Percentiles rank a stretch among this genome's conserved stretches.
Evolutionary conservation across 2,888 invertebrate species (phyloP).

Genomic region (Heteropelma amictum): DNA sequence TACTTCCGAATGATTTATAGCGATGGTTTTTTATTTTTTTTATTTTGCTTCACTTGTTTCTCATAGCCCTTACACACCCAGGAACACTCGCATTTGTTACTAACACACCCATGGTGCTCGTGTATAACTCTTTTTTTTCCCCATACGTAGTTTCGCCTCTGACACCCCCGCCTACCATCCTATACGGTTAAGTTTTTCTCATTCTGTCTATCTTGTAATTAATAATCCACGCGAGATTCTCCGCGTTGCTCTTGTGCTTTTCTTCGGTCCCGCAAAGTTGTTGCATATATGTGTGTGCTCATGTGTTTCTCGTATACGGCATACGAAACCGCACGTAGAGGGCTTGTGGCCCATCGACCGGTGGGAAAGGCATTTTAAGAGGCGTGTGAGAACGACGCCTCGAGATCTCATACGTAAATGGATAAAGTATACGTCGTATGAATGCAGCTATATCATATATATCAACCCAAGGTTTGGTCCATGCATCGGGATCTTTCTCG

Average conservation of each 20-base stretch:
- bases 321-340: conserved; percentile 30
- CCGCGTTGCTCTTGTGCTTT: conserved; percentile 19
- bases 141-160: conserved; percentile 4
- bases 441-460: not conserved
- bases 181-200: conserved; percentile 27
- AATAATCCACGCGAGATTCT: conserved; percentile 44
- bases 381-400: conserved; percentile 55
- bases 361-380: conserved; percentile 62
- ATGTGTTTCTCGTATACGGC: conserved; percentile 43
- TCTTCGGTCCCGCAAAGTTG: conserved; percentile 8
- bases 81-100: no score
- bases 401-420: conserved; percentile 33
- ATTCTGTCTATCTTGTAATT: conserved; percentile 48
- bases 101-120: conserved; percentile 5
- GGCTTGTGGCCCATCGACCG: conserved; percentile 54
- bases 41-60: conserved; percentile 24
- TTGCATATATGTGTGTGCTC: not conserved
- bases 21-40: conserved; percentile 29
- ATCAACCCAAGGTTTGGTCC: conserved; percentile 11
- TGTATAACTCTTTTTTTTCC: conserved; percentile 15
- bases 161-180: not conserved
- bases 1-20: conserved; percentile 54
- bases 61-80: conserved; percentile 10
- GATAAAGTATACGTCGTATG: conserved; percentile 2
- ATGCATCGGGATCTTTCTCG: conserved; percentile 16